Percentiles rank a stretch among this genome's conserved stretches.
Evolutionary conservation across 2,113 vertebrate species (phyloP).

Genomic region (Cephalopholis sonnerati): DNA sequence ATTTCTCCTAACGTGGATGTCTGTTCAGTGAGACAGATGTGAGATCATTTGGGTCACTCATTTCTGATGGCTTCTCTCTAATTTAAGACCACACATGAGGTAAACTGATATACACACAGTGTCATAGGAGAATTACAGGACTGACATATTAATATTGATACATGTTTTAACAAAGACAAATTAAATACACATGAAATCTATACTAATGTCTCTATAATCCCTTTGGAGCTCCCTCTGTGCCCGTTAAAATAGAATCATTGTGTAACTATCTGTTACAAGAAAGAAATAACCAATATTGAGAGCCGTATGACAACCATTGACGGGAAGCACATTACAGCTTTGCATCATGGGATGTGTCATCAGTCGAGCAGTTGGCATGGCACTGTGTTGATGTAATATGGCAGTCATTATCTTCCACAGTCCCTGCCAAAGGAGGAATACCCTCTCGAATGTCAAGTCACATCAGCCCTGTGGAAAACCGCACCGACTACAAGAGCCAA

Average conservation of each 20-base stretch:
- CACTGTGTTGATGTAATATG: slow-evolving; percentile 83
- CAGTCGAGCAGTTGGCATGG: slow-evolving; percentile 73
- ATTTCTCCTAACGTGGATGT: not conserved
- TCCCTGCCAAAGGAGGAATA: slow-evolving; percentile 76
- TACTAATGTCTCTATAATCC: slow-evolving; percentile 42
- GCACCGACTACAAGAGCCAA: slow-evolving; percentile 61
- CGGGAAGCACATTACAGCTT: slow-evolving; percentile 66
- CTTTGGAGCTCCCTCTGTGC: slow-evolving; percentile 23
- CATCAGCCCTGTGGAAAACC: slow-evolving; percentile 72
- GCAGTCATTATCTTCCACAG: slow-evolving; percentile 78
- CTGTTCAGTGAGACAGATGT: not conserved
- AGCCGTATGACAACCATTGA: slow-evolving; percentile 69
- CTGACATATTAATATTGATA: slow-evolving; percentile 29
- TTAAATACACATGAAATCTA: slow-evolving; percentile 38
- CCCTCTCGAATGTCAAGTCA: slow-evolving; percentile 77
- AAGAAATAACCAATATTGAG: slow-evolving; percentile 52
- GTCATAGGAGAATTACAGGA: slow-evolving; percentile 18
- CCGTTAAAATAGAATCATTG: slow-evolving; percentile 57
- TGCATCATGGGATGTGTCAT: slow-evolving; percentile 79
- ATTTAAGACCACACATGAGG: slow-evolving; percentile 42
- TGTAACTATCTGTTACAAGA: slow-evolving; percentile 51
- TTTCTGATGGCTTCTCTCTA: slow-evolving; percentile 9
- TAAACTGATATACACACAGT: slow-evolving; percentile 17
- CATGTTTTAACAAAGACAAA: slow-evolving; percentile 32
- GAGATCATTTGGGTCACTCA: not conserved